Base-by-base conservation (phyloP, 2,113 vertebrate species). In the Pristiophorus japonicus region DNA sequence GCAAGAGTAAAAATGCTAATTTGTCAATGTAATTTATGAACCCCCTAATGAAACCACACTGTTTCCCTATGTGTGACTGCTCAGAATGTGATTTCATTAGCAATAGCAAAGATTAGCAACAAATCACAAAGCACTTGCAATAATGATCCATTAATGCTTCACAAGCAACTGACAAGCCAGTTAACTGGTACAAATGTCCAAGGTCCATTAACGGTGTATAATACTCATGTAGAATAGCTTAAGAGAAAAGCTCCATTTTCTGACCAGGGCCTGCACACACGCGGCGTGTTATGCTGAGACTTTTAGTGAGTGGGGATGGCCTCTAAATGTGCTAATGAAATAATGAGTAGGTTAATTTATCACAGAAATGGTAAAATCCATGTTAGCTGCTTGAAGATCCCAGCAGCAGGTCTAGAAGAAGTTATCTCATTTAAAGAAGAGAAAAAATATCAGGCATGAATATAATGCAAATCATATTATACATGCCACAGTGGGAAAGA, bases 81-180 rank as follows among this genome's bases (percentile, higher is more conserved):
- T 62, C 55, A 91, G 55, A 91, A 91, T 34, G 88, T n/a, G 88
- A 91, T 34, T 91, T 91, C 55, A 62, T 38, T 63, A 63, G 88
- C 55, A 91, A 62, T 16, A 90, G 59, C 47, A 90, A 34, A 91
- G 55, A 47, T 62, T n/a, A 63, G 30, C 34, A 91, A 59, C 88
- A 63, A 91, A 63, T 91, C 20, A 22, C 30, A 62, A 16, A 38
- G 88, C 55, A 91, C 88, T 62, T n/a, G 59, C 30, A 91, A 63
- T 38, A 91, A 91, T 91, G 88, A 34, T 91, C 55, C 30, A 38
- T 91, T 63, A 91, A 91, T 91, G 11, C 55, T 62, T 62, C 88
- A 63, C 88, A 63, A 91, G 88, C 30, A 91, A 12, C n/a, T 91
- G 88, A 91, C 34, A 91, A 59, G 30, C 10, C 47, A 90, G 27